Base-by-base conservation (phyloP, 2,113 vertebrate genomes). In the Misgurnus anguillicaudatus region DNA sequence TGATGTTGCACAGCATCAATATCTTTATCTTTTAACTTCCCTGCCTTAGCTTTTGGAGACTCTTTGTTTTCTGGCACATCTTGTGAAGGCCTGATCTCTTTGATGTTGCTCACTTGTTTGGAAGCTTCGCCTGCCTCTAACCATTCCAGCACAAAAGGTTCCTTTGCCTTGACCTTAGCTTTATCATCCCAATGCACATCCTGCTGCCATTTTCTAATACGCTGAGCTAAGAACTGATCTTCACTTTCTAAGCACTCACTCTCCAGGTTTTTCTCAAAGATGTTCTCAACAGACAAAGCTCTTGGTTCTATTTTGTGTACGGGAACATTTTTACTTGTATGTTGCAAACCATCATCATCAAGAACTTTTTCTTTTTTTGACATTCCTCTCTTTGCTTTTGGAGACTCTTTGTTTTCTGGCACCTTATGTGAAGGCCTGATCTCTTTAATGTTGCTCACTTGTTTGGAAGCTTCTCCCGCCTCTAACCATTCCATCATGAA, bases 171-270 rank as follows among this genome's bases (percentile, higher is more conserved):
- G 14, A 66, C 67, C 17, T 82, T 64, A 9, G 55, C 4, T 53
- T 80, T 69, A 41, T 83, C 84, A 78, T 75, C 4, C 47, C 75
- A 85, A 13, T 78, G 82, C 51, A 84, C 86, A 2, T 86, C 88
- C 71, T 92, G 85, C 78, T 92, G 90, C 91, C 92, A 92, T 81
- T 91, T 90, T 64, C 82, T 83, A 74, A 91, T 88, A 9, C 86
- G 85, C 13, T 88, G 57, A 14, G 90, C 86, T 0, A 90, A 82
- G n/a, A 90, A 89, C 79, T 91, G 90, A 53, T 91, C 89, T 47
- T 91, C 87, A 85, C 88, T 90, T 75, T 90, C 87, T 51, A 87
- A 83, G 1, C 81, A 71, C 5, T 91, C 90, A 51, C 84, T 88
- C 14, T 91, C 87, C 3, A 89, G 77, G n/a, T 85, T 90, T 84